Conservation (phyloP, 37 sponge, comb jelly and placozoan species). For the Chondrosia reniformis region DNA sequence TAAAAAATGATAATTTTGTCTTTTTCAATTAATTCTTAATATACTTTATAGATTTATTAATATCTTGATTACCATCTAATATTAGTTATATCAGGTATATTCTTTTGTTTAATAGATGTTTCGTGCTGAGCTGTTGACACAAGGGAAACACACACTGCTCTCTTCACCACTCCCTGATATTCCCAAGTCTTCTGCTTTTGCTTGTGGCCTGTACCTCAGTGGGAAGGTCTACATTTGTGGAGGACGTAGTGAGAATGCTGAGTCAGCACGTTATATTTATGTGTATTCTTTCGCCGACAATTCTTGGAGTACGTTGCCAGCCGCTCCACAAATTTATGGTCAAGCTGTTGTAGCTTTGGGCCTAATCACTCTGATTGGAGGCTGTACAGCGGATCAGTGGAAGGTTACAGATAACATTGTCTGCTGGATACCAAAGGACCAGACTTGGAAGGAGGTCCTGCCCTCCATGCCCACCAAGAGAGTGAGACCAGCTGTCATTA, state of each 20-base stretch:
- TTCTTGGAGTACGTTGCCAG: slow-evolving; percentile 15
- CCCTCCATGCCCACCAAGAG: slow-evolving; percentile 21
- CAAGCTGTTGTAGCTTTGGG: neutral
- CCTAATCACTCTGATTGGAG: slow-evolving; percentile 18
- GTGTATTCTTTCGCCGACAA: neutral
- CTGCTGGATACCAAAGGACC: neutral
- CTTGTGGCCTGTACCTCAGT: neutral
- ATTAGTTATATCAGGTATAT: neutral
- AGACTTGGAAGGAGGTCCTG: slow-evolving; percentile 9
- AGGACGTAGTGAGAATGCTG: neutral
- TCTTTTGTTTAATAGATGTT: neutral
- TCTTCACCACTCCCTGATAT: neutral
- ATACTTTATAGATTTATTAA: too few relatives aligned
- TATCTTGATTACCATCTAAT: too few relatives aligned
- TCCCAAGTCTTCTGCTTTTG: neutral
- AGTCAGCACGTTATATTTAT: neutral
- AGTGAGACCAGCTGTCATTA: neutral
- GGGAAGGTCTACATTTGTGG: slow-evolving; percentile 2
- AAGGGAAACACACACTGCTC: neutral
- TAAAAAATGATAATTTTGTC: neutral
- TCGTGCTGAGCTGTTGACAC: neutral
- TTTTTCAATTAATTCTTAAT: too few relatives aligned
- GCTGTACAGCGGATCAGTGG: neutral
- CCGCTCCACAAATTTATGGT: slow-evolving; percentile 1
- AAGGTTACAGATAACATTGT: neutral